Conservation (phyloP, 2,113 vertebrate species). For the Microtus montanus region DNA sequence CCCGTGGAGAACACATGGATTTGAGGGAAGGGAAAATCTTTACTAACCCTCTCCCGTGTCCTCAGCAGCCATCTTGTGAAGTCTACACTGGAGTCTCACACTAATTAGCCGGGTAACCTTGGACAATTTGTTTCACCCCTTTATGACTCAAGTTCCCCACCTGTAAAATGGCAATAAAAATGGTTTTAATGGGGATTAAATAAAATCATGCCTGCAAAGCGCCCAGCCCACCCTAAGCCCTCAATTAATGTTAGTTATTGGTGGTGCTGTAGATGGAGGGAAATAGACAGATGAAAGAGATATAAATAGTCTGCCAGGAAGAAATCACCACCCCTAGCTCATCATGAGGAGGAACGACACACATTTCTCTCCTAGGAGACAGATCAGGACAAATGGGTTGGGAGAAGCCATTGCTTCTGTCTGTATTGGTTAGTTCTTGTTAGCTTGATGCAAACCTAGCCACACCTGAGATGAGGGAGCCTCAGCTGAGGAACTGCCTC, state of each 20-base stretch:
- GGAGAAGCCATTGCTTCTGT: neutral
- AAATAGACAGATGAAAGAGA: constrained; percentile 46
- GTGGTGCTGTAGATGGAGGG: neutral
- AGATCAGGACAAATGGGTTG: neutral
- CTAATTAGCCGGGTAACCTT: constrained; percentile 62
- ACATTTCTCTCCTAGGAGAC: constrained; percentile 59
- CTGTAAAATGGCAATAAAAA: constrained; percentile 75
- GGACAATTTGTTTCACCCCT: constrained; percentile 65
- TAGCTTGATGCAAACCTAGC: neutral
- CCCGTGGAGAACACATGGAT: neutral
- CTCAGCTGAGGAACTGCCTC: neutral
- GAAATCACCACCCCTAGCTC: constrained; percentile 74
- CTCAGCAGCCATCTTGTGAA: neutral
- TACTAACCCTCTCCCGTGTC: neutral
- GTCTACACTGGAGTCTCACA: neutral
- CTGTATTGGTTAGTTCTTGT: neutral
- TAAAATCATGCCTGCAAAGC: constrained; percentile 36
- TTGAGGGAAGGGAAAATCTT: neutral
- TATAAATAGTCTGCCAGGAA: constrained; percentile 67
- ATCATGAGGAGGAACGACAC: constrained; percentile 66
- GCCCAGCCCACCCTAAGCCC: constrained; percentile 25
- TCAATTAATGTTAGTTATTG: constrained; percentile 73
- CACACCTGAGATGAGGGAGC: neutral
- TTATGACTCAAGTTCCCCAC: constrained; percentile 70
- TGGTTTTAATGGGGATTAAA: constrained; percentile 67